Percentiles rank a stretch among this genome's conserved stretches.
Conservation (phyloP, 2,888 invertebrate genomes). For the Choristoneura rosaceana region DNA sequence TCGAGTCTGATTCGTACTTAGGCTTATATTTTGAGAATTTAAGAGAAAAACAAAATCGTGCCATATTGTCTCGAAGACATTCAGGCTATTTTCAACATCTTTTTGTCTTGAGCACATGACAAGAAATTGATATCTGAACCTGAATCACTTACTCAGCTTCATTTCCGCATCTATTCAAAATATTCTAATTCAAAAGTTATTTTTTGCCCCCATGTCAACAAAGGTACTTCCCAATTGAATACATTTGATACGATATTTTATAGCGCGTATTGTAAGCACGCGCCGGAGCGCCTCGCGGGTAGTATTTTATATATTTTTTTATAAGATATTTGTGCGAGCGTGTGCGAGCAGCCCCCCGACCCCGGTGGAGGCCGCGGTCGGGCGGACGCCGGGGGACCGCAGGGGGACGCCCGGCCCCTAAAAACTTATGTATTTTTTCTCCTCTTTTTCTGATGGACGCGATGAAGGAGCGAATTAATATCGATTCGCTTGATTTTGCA, state of each 20-base stretch:
- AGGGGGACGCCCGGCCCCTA: constrained; percentile 75
- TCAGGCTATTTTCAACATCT: not conserved
- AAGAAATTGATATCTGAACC: constrained; percentile 49
- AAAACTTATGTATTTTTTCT: constrained; percentile 85
- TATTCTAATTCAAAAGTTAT: constrained; percentile 56
- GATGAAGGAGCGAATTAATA: constrained; percentile 80
- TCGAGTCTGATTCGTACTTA: too few relatives aligned
- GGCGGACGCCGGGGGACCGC: constrained; percentile 52
- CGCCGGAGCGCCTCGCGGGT: constrained; percentile 62
- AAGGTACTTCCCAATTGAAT: constrained; percentile 75
- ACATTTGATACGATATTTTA: constrained; percentile 82
- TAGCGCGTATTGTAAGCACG: constrained; percentile 74
- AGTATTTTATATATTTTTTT: constrained; percentile 73
- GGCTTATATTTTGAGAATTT: too few relatives aligned
- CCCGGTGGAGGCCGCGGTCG: constrained; percentile 46
- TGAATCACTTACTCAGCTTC: constrained; percentile 54
- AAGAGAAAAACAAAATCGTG: too few relatives aligned
- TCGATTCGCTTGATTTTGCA: constrained; percentile 70
- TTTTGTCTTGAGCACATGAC: not conserved
- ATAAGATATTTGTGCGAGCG: constrained; percentile 53
- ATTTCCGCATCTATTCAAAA: constrained; percentile 58
- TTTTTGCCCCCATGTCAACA: constrained; percentile 73
- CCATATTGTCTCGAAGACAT: too few relatives aligned
- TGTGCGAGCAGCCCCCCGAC: constrained; percentile 58
- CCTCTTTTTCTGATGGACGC: constrained; percentile 82